Base-by-base conservation (phyloP, 2,888 invertebrate genomes). In the Thecophora atra region DNA sequence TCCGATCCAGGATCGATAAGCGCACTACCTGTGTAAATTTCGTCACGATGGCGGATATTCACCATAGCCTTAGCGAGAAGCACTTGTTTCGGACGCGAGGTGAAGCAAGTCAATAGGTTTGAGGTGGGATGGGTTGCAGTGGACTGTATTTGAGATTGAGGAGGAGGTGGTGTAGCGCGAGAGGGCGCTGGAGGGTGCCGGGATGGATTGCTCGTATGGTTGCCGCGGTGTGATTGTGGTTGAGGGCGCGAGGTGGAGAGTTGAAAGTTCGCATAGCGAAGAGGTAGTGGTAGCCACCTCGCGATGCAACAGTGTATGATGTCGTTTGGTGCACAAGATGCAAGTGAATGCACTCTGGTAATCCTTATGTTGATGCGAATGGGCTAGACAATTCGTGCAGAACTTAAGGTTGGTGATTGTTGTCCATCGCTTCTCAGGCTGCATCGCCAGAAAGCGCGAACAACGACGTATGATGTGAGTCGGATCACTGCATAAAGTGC, bases 61-160 rank as follows among this genome's bases (percentile, higher is more conserved):
- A 66, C 66, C 51, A 66, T 66, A 4, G 66, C 66, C n/a, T 51
- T 66, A 52, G 26, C 66, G 51, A 52, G 52, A 7, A 66, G 17
- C 0, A 66, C 30, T 7, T 47, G 7, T 19, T 52, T 66, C 4
- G 15, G 3, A 8, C 52, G 47, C 2, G 54, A 54, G 8, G 54
- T 54, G 28, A 52, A 52, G 37, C 66, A 66, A 17, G 19, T 26
- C 3, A 30, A 17, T 3, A 66, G 30, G n/a, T 66, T 66, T 1
- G 24, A 17, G 2, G n/a, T 15, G 17, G 17, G 17, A 26, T 26
- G 19, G 54, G 54, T 13, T 54, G 19, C 54, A 52, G 66, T 66
- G 66, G 52, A 66, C 66, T 66, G 52, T 52, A 66, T 54, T n/a
- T 37, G 2, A 42, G 37, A 7, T n/a, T 37, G 2, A 42, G 37